Evolutionary conservation across 2,113 vertebrate genomes (phyloP).

Genomic region (Callithrix jacchus): DNA sequence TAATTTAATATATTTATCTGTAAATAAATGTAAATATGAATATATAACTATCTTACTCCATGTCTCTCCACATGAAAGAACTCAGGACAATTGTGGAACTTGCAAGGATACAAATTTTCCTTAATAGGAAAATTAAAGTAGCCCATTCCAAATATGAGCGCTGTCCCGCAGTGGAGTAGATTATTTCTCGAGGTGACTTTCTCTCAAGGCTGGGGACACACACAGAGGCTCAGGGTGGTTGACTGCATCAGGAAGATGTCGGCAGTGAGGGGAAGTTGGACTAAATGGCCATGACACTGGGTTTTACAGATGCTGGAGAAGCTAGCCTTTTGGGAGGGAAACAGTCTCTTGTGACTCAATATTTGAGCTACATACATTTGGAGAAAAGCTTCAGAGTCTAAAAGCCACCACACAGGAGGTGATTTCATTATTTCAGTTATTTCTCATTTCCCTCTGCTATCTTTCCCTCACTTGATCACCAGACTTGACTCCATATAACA

Average conservation of each 20-base stretch:
- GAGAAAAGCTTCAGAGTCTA: background rate
- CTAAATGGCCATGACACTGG: background rate
- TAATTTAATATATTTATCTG: background rate
- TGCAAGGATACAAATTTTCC: background rate
- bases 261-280: background rate
- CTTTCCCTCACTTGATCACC: background rate
- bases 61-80: background rate
- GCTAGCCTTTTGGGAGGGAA: background rate
- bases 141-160: background rate
- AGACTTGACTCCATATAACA: background rate
- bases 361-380: background rate
- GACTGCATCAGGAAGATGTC: background rate
- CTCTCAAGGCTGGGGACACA: background rate
- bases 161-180: background rate
- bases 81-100: background rate
- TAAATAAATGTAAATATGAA: background rate
- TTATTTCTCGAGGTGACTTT: background rate
- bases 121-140: background rate
- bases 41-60: background rate
- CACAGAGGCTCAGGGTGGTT: background rate
- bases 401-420: background rate
- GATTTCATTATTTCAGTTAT: background rate
- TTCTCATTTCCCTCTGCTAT: background rate
- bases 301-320: background rate
- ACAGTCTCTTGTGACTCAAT: background rate